Conservation (phyloP, 1,140 invertebrate species). For the Helicoverpa zea region DNA sequence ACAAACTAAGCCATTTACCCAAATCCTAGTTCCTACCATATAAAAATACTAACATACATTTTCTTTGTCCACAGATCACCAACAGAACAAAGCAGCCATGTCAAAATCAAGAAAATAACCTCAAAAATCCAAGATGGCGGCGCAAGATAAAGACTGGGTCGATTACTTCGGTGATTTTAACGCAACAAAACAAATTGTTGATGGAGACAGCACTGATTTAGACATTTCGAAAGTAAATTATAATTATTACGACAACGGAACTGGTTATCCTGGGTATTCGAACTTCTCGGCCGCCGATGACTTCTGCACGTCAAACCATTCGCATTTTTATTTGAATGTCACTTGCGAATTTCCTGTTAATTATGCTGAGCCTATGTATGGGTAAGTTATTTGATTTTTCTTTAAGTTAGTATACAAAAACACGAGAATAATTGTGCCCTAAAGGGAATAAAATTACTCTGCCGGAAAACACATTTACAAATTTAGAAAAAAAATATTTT, state of each 20-base stretch:
- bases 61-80: conserved; percentile 46
- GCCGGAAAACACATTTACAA: too few relatives aligned
- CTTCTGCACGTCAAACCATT: conserved; percentile 77
- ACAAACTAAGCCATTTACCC: too few relatives aligned
- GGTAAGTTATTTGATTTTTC: conserved; percentile 73
- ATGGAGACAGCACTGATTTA: conserved; percentile 53
- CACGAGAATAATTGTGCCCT: too few relatives aligned
- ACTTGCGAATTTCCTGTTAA: conserved; percentile 90
- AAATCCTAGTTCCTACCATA: not conserved
- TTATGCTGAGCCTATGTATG: conserved; percentile 91
- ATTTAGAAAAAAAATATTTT: too few relatives aligned
- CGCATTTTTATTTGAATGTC: conserved; percentile 87
- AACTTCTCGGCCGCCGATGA: conserved; percentile 75
- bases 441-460: too few relatives aligned
- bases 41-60: not conserved
- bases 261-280: conserved; percentile 64
- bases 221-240: conserved; percentile 63
- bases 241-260: conserved; percentile 68
- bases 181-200: conserved; percentile 32
- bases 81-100: conserved; percentile 22
- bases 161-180: conserved; percentile 57
- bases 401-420: not conserved
- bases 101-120: conserved; percentile 27
- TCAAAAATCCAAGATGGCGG: conserved; percentile 58
- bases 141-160: conserved; percentile 55